phyloP scores from a whole-genome alignment of 1,140 invertebrate genomes.

The Spodoptera frugiperda region DNA sequence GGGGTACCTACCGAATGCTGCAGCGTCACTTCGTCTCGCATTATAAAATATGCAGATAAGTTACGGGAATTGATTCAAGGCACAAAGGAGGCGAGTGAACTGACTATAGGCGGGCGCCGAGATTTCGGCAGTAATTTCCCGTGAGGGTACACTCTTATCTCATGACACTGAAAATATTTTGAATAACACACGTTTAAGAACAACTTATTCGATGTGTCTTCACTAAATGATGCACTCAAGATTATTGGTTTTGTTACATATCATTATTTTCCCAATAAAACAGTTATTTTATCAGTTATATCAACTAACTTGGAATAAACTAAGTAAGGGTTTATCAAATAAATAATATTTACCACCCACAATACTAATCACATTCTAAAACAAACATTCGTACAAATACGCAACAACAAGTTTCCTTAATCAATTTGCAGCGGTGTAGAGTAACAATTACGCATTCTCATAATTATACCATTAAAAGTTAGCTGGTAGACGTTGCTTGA shows the following conservation, averaged over 20 bases:
- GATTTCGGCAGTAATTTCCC: slow-evolving; percentile 85
- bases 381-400: not conserved
- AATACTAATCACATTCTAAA: too few relatives aligned
- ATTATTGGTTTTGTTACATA: not conserved
- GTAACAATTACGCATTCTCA: slow-evolving; percentile 34
- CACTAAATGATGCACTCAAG: not conserved
- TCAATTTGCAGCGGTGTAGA: slow-evolving; percentile 1
- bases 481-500: slow-evolving; percentile 44
- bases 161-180: slow-evolving; percentile 77
- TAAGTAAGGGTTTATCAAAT: too few relatives aligned
- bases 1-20: slow-evolving; percentile 57
- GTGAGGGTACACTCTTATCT: slow-evolving; percentile 78
- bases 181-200: slow-evolving; percentile 58
- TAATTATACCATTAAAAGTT: slow-evolving; percentile 59
- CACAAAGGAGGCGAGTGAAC: slow-evolving; percentile 76
- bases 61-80: slow-evolving; percentile 84
- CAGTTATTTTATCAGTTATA: too few relatives aligned
- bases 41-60: slow-evolving; percentile 85
- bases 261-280: too few relatives aligned
- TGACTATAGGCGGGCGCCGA: slow-evolving; percentile 75
- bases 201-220: slow-evolving; percentile 31
- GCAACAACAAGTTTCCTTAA: not conserved
- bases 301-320: too few relatives aligned
- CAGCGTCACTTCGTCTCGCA: slow-evolving; percentile 74
- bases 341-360: too few relatives aligned